Evolutionary conservation across 2,888 invertebrate species (phyloP).

Genomic region (Agrotis ipsilon): DNA sequence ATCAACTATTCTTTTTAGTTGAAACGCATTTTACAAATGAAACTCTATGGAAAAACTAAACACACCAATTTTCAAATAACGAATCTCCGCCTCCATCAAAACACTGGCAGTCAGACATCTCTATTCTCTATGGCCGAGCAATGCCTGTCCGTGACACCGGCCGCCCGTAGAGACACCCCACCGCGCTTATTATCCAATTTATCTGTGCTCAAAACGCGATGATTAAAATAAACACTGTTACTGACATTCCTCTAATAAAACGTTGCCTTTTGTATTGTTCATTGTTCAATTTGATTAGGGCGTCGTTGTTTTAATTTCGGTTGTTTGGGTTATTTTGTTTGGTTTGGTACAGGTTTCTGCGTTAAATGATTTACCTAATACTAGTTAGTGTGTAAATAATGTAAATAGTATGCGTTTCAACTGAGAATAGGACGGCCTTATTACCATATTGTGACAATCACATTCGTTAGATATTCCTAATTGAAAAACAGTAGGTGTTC

Average conservation of each 20-base stretch:
- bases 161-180: constrained; percentile 74
- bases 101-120: constrained; percentile 61
- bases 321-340: no score
- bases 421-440: no score
- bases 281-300: constrained; percentile 51
- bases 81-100: constrained; percentile 47
- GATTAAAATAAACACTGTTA: constrained; percentile 71
- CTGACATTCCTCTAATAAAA: constrained; percentile 70
- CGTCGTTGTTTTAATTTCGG: neutral
- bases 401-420: no score
- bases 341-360: no score
- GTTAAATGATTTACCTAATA: no score
- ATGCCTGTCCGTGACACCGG: constrained; percentile 76
- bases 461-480: no score
- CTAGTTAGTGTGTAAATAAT: no score
- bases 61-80: constrained; percentile 24
- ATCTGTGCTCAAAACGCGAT: constrained; percentile 66
- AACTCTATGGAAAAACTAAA: neutral
- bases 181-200: constrained; percentile 83
- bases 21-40: no score
- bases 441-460: no score
- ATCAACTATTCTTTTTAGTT: no score
- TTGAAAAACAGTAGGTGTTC: no score
- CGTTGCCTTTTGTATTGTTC: constrained; percentile 53
- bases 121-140: constrained; percentile 55